Evolutionary conservation across 2,888 invertebrate genomes (phyloP).

Genomic region (Hanleya hanleyi): DNA sequence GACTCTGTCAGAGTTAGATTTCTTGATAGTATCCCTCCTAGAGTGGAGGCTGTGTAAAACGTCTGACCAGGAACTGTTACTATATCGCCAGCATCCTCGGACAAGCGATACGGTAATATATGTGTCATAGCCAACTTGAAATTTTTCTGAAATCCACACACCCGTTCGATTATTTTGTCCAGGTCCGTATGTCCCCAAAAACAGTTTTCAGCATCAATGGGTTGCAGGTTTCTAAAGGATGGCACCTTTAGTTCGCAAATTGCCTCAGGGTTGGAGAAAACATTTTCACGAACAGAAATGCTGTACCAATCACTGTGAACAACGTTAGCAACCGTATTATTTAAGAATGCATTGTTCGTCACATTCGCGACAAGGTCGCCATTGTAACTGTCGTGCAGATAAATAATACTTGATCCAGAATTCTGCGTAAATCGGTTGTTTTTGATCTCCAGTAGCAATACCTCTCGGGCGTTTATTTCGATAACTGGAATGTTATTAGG

Average conservation of each 20-base stretch:
- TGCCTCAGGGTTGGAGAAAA: background rate
- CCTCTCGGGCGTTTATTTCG: background rate
- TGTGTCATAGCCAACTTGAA: conserved; percentile 17
- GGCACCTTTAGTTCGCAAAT: background rate
- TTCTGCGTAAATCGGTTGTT: conserved; percentile 26
- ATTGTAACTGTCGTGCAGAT: background rate
- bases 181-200: conserved; percentile 15
- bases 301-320: background rate
- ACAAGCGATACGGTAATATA: conserved; percentile 20
- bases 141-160: conserved; percentile 34
- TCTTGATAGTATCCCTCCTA: background rate
- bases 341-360: background rate
- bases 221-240: background rate
- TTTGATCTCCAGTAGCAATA: background rate
- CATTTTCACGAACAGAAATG: background rate
- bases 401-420: background rate
- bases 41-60: background rate
- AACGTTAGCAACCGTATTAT: background rate
- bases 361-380: background rate
- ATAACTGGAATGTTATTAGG: background rate
- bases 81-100: background rate
- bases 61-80: background rate
- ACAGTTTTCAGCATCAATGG: conserved; percentile 17
- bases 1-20: background rate
- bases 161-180: conserved; percentile 3